Percentiles rank a stretch among this genome's conserved stretches.
Conservation (phyloP, 2,888 invertebrate species). For the Desoria tigrina region DNA sequence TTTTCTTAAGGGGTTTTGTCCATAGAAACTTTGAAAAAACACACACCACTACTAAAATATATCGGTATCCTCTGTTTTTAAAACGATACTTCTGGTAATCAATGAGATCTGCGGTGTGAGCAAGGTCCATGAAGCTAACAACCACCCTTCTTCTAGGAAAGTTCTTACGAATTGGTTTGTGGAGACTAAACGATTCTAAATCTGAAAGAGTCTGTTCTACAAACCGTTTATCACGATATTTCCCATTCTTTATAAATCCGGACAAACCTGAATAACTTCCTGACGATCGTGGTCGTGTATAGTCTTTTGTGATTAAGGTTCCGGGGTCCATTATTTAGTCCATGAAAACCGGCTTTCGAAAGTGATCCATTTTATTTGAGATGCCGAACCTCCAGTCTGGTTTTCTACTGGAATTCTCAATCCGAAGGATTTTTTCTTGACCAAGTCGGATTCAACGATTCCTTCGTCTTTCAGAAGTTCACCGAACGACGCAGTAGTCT, state of each 20-base stretch:
- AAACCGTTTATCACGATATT: slow-evolving; percentile 7
- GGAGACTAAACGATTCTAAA: slow-evolving; percentile 11
- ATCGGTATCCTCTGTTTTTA: background rate
- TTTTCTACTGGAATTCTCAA: too few relatives aligned
- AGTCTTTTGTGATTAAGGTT: background rate
- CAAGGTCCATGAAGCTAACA: slow-evolving; percentile 4
- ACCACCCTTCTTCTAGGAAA: slow-evolving; percentile 13
- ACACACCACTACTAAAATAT: slow-evolving; percentile 5
- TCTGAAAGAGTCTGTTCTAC: background rate
- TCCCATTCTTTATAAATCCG: slow-evolving; percentile 8
- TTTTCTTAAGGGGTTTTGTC: background rate
- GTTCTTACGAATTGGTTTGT: slow-evolving; percentile 2
- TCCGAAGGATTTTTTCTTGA: too few relatives aligned
- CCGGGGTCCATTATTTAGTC: too few relatives aligned
- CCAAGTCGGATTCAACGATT: too few relatives aligned
- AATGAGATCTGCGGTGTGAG: slow-evolving; percentile 13
- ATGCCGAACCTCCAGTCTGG: too few relatives aligned
- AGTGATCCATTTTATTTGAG: too few relatives aligned
- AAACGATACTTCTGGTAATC: slow-evolving; percentile 7
- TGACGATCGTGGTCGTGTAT: background rate
- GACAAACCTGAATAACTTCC: background rate
- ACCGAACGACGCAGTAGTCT: too few relatives aligned
- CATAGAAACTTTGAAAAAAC: slow-evolving; percentile 1
- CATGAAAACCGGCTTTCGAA: too few relatives aligned
- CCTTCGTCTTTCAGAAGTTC: too few relatives aligned